Conservation (phyloP, 2,888 invertebrate genomes). For the Acleris holmiana region DNA sequence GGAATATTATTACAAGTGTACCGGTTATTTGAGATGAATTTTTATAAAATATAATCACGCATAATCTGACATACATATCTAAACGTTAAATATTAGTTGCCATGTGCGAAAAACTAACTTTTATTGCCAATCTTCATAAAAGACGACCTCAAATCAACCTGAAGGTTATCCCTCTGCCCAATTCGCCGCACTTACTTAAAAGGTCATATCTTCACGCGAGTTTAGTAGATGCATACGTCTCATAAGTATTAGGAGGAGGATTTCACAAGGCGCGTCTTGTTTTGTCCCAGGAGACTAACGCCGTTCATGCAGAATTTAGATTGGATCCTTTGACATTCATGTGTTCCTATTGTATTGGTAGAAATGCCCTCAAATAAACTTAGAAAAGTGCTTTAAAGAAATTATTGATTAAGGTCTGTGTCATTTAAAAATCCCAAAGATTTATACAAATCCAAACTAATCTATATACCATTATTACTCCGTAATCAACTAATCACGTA, state of each 20-base stretch:
- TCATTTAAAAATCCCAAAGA: too few relatives aligned
- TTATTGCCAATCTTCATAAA: constrained; percentile 35
- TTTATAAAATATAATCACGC: neutral
- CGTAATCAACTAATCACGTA: too few relatives aligned
- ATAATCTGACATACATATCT: neutral
- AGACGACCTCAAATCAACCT: constrained; percentile 27
- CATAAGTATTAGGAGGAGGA: neutral
- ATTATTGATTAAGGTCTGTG: too few relatives aligned
- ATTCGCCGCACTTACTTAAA: neutral
- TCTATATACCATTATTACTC: too few relatives aligned
- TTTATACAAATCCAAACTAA: too few relatives aligned
- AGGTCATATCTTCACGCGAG: neutral
- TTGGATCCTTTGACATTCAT: constrained; percentile 34
- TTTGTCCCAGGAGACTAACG: constrained; percentile 11
- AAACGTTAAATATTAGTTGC: constrained; percentile 18
- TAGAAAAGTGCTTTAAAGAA: too few relatives aligned
- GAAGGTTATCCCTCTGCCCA: constrained; percentile 19
- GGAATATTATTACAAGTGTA: too few relatives aligned
- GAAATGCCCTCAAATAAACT: constrained; percentile 14
- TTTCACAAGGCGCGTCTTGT: constrained; percentile 24
- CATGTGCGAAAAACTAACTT: constrained; percentile 23
- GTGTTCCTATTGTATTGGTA: constrained; percentile 29
- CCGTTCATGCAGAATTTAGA: constrained; percentile 31
- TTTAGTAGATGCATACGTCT: constrained; percentile 1
- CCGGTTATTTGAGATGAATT: too few relatives aligned